Evolutionary conservation across 2,113 vertebrate species (phyloP).

Genomic region (Pedetes capensis): DNA sequence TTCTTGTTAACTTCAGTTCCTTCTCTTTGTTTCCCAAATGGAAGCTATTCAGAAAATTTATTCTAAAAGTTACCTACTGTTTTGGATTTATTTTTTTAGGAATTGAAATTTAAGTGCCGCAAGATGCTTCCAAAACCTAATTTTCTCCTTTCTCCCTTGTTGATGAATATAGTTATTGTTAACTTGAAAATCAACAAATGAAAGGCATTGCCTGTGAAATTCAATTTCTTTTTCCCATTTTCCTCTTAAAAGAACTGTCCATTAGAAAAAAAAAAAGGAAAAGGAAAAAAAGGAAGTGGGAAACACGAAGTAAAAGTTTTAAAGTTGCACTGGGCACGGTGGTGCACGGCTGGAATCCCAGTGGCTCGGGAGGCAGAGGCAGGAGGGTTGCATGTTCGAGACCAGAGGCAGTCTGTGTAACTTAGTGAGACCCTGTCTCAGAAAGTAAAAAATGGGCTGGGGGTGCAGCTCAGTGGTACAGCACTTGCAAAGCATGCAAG

Average conservation of each 20-base stretch:
- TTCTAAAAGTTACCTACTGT: background rate
- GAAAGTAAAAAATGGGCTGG: too few relatives aligned
- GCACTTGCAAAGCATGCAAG: too few relatives aligned
- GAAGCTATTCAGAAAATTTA: constrained; percentile 16
- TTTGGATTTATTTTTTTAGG: background rate
- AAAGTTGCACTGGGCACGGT: too few relatives aligned
- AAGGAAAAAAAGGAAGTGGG: background rate
- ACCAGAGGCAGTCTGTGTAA: too few relatives aligned
- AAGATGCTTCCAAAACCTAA: background rate
- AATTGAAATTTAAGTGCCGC: background rate
- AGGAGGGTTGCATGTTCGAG: too few relatives aligned
- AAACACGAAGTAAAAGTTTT: constrained; percentile 1
- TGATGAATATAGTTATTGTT: background rate
- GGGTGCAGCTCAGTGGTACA: too few relatives aligned
- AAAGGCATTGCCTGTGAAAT: background rate
- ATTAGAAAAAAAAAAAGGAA: background rate
- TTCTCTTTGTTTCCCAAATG: background rate
- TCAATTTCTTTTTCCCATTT: background rate
- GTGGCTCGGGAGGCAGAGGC: too few relatives aligned
- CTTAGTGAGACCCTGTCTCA: too few relatives aligned
- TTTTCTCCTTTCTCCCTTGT: background rate
- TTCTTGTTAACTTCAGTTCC: background rate
- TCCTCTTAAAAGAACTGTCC: background rate
- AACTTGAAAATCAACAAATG: constrained; percentile 15
- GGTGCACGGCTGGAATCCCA: too few relatives aligned